Percentiles rank a stretch among this genome's conserved stretches.
Evolutionary conservation across 2,797 vertebrate species (phyloP).

Genomic region (Sarcophilus harrisii): DNA sequence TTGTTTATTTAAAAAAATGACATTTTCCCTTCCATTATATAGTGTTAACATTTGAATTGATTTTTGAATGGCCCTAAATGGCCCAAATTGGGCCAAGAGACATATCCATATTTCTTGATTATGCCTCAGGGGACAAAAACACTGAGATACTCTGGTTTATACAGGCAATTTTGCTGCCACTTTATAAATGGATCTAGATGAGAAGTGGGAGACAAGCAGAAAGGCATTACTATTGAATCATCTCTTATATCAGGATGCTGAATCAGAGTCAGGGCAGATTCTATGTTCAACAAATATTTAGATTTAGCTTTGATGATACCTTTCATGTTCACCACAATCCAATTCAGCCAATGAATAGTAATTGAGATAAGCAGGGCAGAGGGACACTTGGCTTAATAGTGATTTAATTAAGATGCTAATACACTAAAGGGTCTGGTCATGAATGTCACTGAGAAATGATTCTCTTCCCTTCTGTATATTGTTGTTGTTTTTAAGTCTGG

Average conservation of each 20-base stretch:
- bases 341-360: neutral
- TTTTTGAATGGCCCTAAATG: conserved; percentile 30
- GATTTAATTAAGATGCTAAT: neutral
- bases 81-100: neutral
- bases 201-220: neutral
- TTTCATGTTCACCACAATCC: neutral
- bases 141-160: neutral
- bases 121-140: neutral
- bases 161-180: neutral
- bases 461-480: neutral
- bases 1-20: conserved; percentile 4
- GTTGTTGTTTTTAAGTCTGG: neutral
- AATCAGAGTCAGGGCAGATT: neutral
- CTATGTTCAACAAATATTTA: neutral
- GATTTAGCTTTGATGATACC: neutral
- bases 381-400: neutral
- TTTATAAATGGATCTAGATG: neutral
- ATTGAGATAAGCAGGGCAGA: neutral
- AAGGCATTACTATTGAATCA: conserved; percentile 11
- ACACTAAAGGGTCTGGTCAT: neutral
- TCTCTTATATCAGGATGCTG: neutral
- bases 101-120: conserved; percentile 26
- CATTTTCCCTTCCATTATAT: neutral
- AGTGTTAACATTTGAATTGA: neutral
- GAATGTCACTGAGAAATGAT: neutral